Evolutionary conservation across 2,113 vertebrate species (phyloP).

Genomic region (Otolemur garnettii): DNA sequence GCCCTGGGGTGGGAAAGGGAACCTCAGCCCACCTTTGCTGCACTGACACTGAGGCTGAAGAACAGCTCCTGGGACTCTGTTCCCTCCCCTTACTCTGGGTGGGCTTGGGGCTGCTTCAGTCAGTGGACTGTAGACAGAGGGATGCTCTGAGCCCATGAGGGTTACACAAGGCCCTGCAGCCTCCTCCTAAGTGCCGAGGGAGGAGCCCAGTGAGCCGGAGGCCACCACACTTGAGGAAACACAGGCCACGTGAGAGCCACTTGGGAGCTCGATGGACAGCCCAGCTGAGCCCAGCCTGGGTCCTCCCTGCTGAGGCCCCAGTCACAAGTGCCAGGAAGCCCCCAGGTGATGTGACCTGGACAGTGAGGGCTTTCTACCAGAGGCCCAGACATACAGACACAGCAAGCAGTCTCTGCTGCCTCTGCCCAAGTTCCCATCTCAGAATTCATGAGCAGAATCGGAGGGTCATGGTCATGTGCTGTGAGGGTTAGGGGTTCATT

Average conservation of each 20-base stretch:
- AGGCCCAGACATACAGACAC: too few species aligned
- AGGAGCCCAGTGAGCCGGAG: not conserved
- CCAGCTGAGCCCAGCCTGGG: not conserved
- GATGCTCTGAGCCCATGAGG: not conserved
- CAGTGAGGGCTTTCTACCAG: not conserved
- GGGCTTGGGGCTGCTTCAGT: not conserved
- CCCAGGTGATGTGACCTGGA: not conserved
- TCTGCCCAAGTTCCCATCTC: not conserved
- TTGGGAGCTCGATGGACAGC: not conserved
- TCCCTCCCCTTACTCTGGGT: not conserved
- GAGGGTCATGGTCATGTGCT: fast-evolving
- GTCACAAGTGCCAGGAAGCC: too few species aligned
- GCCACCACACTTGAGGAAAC: not conserved
- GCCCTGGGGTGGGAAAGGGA: not conserved
- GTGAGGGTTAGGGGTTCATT: too few species aligned
- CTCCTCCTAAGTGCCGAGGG: not conserved
- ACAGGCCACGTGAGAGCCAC: not conserved
- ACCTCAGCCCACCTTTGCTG: not conserved
- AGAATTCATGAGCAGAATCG: too few species aligned
- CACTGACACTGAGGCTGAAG: not conserved
- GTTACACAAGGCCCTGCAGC: not conserved
- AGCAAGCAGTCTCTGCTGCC: not conserved
- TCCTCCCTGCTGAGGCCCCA: not conserved
- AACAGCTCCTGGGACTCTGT: not conserved
- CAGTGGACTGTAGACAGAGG: not conserved